Percentiles rank a stretch among this genome's conserved stretches.
Conservation (phyloP, 2,797 vertebrate species). For the Choloepus didactylus region DNA sequence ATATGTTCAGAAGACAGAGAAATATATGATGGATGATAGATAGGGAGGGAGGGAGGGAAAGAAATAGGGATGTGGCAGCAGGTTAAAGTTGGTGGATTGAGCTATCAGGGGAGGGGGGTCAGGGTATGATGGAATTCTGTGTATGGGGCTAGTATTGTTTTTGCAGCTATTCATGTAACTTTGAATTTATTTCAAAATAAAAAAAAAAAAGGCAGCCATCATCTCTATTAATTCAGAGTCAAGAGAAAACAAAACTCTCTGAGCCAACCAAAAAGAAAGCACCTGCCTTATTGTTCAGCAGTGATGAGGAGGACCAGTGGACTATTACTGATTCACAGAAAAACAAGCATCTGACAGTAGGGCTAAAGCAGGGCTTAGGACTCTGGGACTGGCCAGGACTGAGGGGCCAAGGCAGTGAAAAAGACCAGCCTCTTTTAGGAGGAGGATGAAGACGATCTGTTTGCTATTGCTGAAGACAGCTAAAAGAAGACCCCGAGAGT, state of each 20-base stretch:
- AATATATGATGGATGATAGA: too few relatives aligned
- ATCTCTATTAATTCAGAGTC: slow-evolving; percentile 81
- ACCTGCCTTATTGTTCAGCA: slow-evolving; percentile 92
- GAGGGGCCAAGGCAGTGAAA: slow-evolving; percentile 85
- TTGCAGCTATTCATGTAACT: too few relatives aligned
- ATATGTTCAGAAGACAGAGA: too few relatives aligned
- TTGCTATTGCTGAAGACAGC: slow-evolving; percentile 92
- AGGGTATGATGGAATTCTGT: too few relatives aligned
- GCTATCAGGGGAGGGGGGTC: too few relatives aligned
- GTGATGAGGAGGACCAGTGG: slow-evolving; percentile 98
- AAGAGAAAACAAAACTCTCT: slow-evolving; percentile 87
- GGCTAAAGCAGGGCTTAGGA: slow-evolving; percentile 77
- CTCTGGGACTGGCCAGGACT: slow-evolving; percentile 48
- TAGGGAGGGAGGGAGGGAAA: too few relatives aligned
- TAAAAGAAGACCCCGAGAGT: slow-evolving; percentile 93
- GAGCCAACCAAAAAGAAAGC: slow-evolving; percentile 85
- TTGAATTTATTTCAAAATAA: too few relatives aligned
- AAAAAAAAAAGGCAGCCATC: slow-evolving; percentile 86
- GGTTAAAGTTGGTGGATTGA: too few relatives aligned
- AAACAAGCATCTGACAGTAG: slow-evolving; percentile 82
- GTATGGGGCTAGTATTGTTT: too few relatives aligned
- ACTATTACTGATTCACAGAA: slow-evolving; percentile 83
- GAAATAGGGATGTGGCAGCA: too few relatives aligned
- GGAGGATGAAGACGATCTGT: slow-evolving; percentile 92
- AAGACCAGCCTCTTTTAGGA: slow-evolving; percentile 93